Percentiles rank a stretch among this genome's conserved stretches.
Evolutionary conservation across 2,888 invertebrate genomes (phyloP).

Genomic region (Prionchulus punctatus): DNA sequence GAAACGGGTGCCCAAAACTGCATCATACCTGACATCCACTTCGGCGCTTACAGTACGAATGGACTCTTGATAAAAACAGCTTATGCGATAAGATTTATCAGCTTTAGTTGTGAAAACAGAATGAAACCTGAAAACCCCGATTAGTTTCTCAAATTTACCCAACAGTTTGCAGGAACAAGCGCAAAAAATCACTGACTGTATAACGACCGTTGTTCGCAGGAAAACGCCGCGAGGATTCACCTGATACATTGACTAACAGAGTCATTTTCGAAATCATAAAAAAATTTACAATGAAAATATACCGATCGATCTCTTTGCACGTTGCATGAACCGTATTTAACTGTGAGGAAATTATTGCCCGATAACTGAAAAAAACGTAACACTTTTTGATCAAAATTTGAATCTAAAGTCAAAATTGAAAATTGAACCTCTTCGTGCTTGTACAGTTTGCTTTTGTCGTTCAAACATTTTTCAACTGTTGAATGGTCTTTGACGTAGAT

Average conservation of each 20-base stretch:
- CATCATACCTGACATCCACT: not conserved
- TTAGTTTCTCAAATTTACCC: not conserved
- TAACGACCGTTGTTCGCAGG: not conserved
- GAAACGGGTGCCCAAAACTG: not conserved
- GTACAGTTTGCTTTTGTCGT: too few relatives aligned
- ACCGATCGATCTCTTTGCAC: not conserved
- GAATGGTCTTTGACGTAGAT: too few relatives aligned
- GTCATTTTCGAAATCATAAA: not conserved
- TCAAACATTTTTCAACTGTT: too few relatives aligned
- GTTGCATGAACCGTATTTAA: not conserved
- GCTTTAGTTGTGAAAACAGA: not conserved
- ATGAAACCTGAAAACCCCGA: not conserved
- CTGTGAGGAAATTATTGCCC: not conserved
- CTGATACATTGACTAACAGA: not conserved
- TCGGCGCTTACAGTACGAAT: not conserved
- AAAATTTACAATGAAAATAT: not conserved
- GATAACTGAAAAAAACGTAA: too few relatives aligned
- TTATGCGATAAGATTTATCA: not conserved
- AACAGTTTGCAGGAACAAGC: too few relatives aligned
- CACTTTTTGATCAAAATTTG: too few relatives aligned
- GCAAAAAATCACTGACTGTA: not conserved
- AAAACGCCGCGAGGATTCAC: not conserved
- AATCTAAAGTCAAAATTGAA: too few relatives aligned
- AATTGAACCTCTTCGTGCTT: too few relatives aligned
- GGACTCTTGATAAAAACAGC: not conserved